A percentile compares a stretch with the other conserved stretches of the same genome.
Conservation (phyloP, 1,140 invertebrate species). For the Hestina assimilis region DNA sequence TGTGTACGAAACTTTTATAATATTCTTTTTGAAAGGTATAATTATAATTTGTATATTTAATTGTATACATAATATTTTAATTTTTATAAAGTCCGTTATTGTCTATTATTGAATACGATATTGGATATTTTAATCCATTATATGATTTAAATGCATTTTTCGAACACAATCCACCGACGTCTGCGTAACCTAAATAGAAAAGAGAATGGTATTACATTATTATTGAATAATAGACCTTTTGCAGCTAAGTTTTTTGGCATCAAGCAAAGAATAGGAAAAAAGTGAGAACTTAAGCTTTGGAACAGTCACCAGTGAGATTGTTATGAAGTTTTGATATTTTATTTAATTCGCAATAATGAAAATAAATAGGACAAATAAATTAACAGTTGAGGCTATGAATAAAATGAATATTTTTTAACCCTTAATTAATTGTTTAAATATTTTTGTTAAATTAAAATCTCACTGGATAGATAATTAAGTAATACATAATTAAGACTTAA, state of each 20-base stretch:
- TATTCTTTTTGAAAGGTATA: neutral
- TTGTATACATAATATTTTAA: slow-evolving; percentile 5
- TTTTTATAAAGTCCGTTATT: slow-evolving; percentile 22
- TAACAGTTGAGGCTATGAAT: no score
- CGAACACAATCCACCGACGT: slow-evolving; percentile 38
- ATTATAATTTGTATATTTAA: slow-evolving; percentile 4
- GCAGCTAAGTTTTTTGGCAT: slow-evolving; percentile 73
- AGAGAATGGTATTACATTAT: slow-evolving; percentile 58
- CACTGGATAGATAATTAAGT: slow-evolving; percentile 56
- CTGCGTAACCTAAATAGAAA: slow-evolving; percentile 61
- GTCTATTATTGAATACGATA: slow-evolving; percentile 20
- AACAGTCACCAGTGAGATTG: slow-evolving; percentile 69
- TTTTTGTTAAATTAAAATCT: slow-evolving; percentile 41
- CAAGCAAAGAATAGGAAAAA: slow-evolving; percentile 66
- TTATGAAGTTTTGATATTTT: neutral
- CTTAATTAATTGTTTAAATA: no score
- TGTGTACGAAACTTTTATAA: slow-evolving; percentile 26
- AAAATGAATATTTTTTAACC: no score
- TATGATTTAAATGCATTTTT: slow-evolving; percentile 14
- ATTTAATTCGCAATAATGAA: neutral
- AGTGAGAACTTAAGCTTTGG: slow-evolving; percentile 66
- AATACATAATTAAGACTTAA: slow-evolving; percentile 44
- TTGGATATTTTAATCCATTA: slow-evolving; percentile 1
- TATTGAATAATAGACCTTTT: slow-evolving; percentile 65
- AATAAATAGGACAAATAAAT: neutral